Evolutionary conservation across 2,797 vertebrate species (phyloP), one percentile per base, ranked within the genome.

Genomic region (Typhlichthys eigenmanni): DNA sequence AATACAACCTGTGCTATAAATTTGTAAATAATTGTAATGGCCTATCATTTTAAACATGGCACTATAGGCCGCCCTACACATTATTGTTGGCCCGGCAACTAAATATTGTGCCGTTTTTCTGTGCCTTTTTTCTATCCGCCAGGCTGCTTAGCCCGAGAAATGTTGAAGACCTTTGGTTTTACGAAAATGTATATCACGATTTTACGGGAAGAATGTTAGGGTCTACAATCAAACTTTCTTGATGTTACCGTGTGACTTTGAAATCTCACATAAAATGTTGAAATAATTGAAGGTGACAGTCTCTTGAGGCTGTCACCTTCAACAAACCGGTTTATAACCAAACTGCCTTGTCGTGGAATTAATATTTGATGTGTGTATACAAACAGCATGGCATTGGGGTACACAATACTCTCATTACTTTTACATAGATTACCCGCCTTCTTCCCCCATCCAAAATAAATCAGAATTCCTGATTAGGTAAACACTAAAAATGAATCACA

Each of bases 401-500:
- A 78, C 74, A 75, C 58, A 72, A 57, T 46, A 60, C 71, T 64
- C 54, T 49, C 66, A 55, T 64, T 75, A 46, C 68, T 79, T 76
- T 69, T 68, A 75, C 74, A 77, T 32, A 61, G 72, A 66, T 76
- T 76, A 84, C 85, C 84, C 34, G 6, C 34, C 34, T 82, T 5
- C 32, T 29, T 13, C 29, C 54, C 29, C 54, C 54, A 34, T 59
- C 55, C 49, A 49, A 59, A 64, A 73, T 71, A 72, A 86, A 82
- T 86, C 84, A 77, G 58, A 81, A 83, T 74, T 76, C 65, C 14
- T 74, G 76, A 80, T 82, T 76, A 76, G 66, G 74, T 77, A 86
- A 88, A 85, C 82, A 86, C 74, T 69, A 55, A 60, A 68, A 71
- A 85, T 81, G 73, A 81, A 81, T 29, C 60, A 81, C 72, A 76